Evolutionary conservation across 2,797 vertebrate species (phyloP).

Genomic region (Bradypodion pumilum): DNA sequence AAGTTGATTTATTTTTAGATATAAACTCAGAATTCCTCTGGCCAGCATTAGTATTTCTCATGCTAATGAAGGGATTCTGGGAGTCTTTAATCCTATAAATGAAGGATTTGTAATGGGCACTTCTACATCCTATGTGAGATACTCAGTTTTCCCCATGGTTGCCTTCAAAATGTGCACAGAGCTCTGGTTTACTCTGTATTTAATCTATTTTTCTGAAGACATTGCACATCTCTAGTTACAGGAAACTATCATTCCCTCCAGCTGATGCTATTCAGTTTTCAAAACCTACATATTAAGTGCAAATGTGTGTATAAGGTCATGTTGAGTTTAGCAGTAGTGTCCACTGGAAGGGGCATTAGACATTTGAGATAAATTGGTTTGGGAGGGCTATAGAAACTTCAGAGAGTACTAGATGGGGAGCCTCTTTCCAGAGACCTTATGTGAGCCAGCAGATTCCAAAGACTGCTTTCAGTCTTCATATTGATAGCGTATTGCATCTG

Average conservation of each 20-base stretch:
- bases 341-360: background rate
- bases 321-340: background rate
- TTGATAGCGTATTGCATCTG: background rate
- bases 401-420: background rate
- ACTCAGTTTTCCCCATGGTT: background rate
- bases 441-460: background rate
- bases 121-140: background rate
- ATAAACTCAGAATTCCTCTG: no score
- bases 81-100: no score
- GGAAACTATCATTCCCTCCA: background rate
- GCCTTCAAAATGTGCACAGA: background rate
- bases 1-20: no score
- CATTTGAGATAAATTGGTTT: background rate
- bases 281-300: background rate
- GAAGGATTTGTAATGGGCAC: no score
- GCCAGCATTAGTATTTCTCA: no score
- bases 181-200: no score
- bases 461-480: background rate
- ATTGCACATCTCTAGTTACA: background rate
- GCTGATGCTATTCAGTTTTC: background rate
- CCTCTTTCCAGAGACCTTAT: background rate
- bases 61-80: no score
- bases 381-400: background rate
- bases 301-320: background rate
- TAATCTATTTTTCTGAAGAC: background rate